Conservation (phyloP, 2,888 invertebrate species). For the Sympetrum striolatum region DNA sequence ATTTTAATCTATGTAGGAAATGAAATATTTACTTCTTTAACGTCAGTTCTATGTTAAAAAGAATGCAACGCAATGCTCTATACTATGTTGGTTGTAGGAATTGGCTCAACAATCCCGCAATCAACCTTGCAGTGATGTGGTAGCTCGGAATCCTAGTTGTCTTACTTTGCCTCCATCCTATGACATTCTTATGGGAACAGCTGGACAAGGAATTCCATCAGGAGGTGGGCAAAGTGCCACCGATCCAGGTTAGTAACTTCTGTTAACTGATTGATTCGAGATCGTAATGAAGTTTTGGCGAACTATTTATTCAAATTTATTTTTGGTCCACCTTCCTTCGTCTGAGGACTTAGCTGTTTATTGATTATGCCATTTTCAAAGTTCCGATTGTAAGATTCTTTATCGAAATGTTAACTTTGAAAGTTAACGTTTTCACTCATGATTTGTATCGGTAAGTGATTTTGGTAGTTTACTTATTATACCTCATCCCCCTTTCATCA, state of each 20-base stretch:
- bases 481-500: no score
- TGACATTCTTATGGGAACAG: constrained; percentile 63
- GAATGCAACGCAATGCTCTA: background rate
- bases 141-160: constrained; percentile 64
- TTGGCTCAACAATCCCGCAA: constrained; percentile 64
- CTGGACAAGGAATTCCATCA: constrained; percentile 58
- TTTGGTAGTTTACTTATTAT: no score
- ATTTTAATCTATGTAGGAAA: no score
- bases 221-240: constrained; percentile 55
- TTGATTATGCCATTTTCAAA: no score
- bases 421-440: no score
- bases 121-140: constrained; percentile 60
- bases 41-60: background rate
- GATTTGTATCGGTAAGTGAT: no score
- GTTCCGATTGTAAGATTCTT: no score
- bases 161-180: constrained; percentile 69
- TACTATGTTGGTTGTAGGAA: constrained; percentile 60
- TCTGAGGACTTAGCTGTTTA: no score
- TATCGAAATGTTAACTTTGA: no score
- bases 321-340: no score
- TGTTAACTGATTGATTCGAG: no score
- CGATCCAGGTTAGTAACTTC: background rate
- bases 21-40: background rate
- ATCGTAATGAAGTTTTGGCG: background rate
- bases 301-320: background rate